Evolutionary conservation across 2,888 invertebrate species (phyloP), one percentile per base, ranked within the genome.

Genomic region (Phalera bucephala): DNA sequence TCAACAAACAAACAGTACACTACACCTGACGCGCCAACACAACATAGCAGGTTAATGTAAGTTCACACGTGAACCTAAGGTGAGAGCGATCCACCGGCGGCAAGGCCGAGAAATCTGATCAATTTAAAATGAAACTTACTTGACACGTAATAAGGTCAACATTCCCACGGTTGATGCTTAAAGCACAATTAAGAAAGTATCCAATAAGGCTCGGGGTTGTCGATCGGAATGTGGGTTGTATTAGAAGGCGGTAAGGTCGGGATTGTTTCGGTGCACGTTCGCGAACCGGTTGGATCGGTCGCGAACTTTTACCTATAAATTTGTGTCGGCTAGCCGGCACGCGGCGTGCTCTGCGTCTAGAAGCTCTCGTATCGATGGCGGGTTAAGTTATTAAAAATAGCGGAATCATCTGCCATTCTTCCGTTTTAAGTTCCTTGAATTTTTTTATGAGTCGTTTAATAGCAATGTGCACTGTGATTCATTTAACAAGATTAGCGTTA

Each of bases 241-340:
- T 61, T 39, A 17, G 40, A 42, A 45, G 40, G 57, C 45, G 44
- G 55, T 82, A 83, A 58, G 71, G 81, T 63, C 55, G 60, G 32
- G 56, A 70, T 80, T 78, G 69, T 56, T 55, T 51, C 57, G 64
- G 54, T 45, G 8, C 34, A 31, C 23, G 53, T 37, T 41, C 31
- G 63, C 59, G 58, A 70, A 87, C 86, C 84, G 87, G 87, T 88
- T 80, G 65, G 77, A 48, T 72, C 77, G 85, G 86, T 86, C 87
- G 88, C 89, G 89, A 89, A 89, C 89, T 89, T 88, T 89, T 88
- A 87, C 89, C 88, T 89, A 89, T 89, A 89, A 89, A 89, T 89
- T 89, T 83, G 84, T 87, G 87, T 84, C 85, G 84, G 79, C 77
- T 73, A 70, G 78, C 70, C 68, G 77, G 77, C 76, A 73, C 72